A percentile compares a stretch with the other conserved stretches of the same genome.
Conservation (phyloP, 2,113 vertebrate species). For the Shinisaurus crocodilurus region DNA sequence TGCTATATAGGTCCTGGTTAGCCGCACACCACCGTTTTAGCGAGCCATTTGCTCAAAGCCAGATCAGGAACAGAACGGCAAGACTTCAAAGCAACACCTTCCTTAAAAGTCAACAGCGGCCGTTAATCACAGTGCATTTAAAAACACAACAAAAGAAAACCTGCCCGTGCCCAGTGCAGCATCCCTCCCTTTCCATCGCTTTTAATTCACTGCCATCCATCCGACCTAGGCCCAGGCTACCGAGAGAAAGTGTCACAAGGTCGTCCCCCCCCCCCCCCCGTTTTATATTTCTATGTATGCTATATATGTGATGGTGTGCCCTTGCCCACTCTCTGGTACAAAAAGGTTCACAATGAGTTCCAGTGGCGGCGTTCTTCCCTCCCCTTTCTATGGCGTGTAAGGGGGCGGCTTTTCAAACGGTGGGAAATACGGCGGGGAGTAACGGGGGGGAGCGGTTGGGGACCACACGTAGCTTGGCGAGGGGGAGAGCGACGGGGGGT, state of each 20-base stretch:
- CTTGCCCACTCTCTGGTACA: conserved; percentile 65
- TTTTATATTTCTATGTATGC: conserved; percentile 30
- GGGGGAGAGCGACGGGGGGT: conserved; percentile 85
- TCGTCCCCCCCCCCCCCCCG: background rate
- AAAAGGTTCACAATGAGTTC: conserved; percentile 74
- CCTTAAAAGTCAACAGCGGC: conserved; percentile 52
- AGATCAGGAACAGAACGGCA: conserved; percentile 47
- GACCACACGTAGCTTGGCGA: conserved; percentile 97
- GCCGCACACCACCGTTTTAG: conserved; percentile 28
- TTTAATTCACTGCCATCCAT: background rate
- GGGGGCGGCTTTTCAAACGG: conserved; percentile 98
- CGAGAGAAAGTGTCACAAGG: conserved; percentile 1
- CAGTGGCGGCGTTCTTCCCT: conserved; percentile 26
- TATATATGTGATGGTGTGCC: conserved; percentile 27
- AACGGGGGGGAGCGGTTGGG: conserved; percentile 88
- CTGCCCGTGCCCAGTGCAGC: conserved; percentile 30
- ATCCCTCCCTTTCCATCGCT: conserved; percentile 23
- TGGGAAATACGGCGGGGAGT: conserved; percentile 93
- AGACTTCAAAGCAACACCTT: background rate
- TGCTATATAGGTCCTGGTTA: background rate
- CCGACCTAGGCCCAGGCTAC: background rate
- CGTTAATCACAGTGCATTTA: background rate
- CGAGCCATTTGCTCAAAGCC: conserved; percentile 27
- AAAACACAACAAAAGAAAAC: conserved; percentile 10
- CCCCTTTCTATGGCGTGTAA: conserved; percentile 86